Percentiles rank a stretch among this genome's conserved stretches.
phyloP scores from a whole-genome alignment of 2,888 invertebrate genomes.

The Drosophila meridiana region DNA sequence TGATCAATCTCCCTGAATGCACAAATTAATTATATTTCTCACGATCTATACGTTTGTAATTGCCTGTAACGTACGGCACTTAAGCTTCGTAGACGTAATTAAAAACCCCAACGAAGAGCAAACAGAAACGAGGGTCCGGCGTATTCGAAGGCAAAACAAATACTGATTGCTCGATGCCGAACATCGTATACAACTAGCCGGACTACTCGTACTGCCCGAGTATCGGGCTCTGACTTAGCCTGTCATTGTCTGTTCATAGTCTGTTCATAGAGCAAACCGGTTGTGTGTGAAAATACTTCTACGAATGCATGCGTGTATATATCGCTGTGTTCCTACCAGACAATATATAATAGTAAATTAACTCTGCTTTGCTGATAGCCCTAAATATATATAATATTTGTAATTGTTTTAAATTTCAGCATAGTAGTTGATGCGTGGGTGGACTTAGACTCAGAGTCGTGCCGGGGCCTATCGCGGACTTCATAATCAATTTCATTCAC shows the following conservation, averaged over 20 bases:
- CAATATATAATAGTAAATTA: not conserved
- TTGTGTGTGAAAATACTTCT: conserved; percentile 21
- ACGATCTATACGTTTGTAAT: not conserved
- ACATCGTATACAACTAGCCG: not conserved
- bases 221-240: conserved; percentile 4
- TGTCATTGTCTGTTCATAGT: not conserved
- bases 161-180: conserved; percentile 36
- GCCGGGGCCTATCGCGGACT: not conserved
- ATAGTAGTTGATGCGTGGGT: not conserved
- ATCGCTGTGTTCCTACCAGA: not conserved
- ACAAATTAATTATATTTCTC: not conserved
- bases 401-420: not conserved
- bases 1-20: not conserved
- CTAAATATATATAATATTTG: not conserved
- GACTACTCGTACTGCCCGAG: not conserved
- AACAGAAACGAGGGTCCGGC: conserved; percentile 22
- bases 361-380: not conserved
- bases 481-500: not conserved
- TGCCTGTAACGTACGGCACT: conserved; percentile 7
- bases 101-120: not conserved
- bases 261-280: conserved; percentile 24
- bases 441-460: not conserved
- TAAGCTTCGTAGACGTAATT: not conserved
- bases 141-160: conserved; percentile 22
- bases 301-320: not conserved